Base-by-base conservation (phyloP, 2,797 vertebrate genomes). In the Chelmon rostratus region DNA sequence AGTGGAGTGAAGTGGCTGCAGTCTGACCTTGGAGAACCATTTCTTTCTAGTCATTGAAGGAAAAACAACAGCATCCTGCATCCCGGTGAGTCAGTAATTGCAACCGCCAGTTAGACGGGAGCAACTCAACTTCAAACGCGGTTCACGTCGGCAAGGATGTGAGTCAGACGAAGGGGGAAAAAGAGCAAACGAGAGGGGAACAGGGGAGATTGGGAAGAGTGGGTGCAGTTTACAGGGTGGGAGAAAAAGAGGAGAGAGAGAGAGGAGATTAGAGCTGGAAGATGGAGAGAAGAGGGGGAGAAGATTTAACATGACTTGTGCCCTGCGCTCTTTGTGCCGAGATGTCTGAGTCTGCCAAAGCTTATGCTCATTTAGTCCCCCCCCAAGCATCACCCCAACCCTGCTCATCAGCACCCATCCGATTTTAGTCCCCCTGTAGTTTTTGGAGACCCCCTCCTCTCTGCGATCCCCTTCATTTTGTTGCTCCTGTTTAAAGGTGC, bases 221-320 rank as follows among this genome's bases (percentile, higher is more conserved):
- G 79, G 76, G 65, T 68, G 77, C 75, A 79, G 80, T 91, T 89
- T 88, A 80, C 68, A 58, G 73, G 38, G 57, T 75, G 62, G 46
- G 79, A 90, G 82, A 76, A 82, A 84, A 44, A 59, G 65, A 74
- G 62, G 68, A 81, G 78, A 65, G 21, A 53, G 63, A 49, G 87
- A 63, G 79, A 76, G 75, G 71, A 91, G 91, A 88, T 91, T 91
- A 91, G 76, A 83, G 82, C 59, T 52, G 54, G 77, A 68, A 84
- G 84, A 86, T 79, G 76, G 67, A 81, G 76, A 86, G 77, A 66
- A 68, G 69, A 80, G 79, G 84, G 87, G 86, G 78, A 72, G 80
- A 85, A 85, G 90, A 91, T 90, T 93, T 89, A 81, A 81, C 72
- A 83, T 92, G 91, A 91, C 91, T 91, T 88, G 85, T 92, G 90